A percentile compares a stretch with the other conserved stretches of the same genome.
Evolutionary conservation across 1,140 invertebrate genomes (phyloP).

Genomic region (Drosophila melanica): DNA sequence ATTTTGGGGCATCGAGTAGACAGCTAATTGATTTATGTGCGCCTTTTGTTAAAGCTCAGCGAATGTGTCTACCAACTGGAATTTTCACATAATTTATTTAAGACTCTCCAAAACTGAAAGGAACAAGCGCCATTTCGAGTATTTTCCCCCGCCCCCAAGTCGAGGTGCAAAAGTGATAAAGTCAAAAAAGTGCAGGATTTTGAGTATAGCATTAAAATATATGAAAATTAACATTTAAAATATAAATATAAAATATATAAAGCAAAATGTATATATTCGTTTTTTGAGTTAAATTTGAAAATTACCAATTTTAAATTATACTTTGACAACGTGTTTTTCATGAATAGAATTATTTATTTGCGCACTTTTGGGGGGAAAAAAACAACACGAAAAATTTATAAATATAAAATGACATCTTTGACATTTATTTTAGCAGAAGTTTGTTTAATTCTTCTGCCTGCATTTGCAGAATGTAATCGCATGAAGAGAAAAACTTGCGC

Average conservation of each 20-base stretch:
- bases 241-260: too few species aligned
- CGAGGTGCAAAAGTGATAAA: conserved; percentile 21
- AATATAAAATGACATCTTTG: background rate
- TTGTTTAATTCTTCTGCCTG: background rate
- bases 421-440: too few species aligned
- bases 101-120: background rate
- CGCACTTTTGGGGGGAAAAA: too few species aligned
- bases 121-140: conserved; percentile 47
- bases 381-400: too few species aligned
- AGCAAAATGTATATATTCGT: too few species aligned
- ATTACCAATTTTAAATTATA: too few species aligned
- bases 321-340: too few species aligned
- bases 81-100: conserved; percentile 63
- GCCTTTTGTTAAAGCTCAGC: conserved; percentile 72
- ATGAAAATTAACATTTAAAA: too few species aligned
- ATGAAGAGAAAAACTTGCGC: background rate
- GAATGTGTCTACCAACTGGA: conserved; percentile 47
- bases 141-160: conserved; percentile 3
- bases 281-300: too few species aligned
- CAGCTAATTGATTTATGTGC: conserved; percentile 81
- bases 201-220: too few species aligned
- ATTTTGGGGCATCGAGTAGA: conserved; percentile 42
- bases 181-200: background rate
- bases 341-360: too few species aligned
- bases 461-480: background rate